These are phyloP conservation scores for Isotomurus palustris DNA, from an alignment of 2,888 invertebrate species.

Conservation along the genomic window DNA sequence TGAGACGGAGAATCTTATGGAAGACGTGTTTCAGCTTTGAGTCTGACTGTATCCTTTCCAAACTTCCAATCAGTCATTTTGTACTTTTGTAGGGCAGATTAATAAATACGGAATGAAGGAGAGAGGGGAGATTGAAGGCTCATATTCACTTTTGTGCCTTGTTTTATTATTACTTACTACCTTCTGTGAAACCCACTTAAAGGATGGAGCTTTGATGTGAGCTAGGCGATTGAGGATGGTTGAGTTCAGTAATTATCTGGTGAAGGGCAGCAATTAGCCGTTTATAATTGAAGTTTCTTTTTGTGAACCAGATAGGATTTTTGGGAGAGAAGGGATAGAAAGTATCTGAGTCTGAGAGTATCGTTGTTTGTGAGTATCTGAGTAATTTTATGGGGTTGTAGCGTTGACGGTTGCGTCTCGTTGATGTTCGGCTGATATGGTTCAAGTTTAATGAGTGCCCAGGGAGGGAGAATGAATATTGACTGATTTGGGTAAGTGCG, in stretches of 20 bases:
- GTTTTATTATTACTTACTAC: too few species aligned
- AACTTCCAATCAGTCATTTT: too few species aligned
- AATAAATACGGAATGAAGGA: not conserved
- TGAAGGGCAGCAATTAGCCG: not conserved
- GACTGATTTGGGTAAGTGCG: too few species aligned
- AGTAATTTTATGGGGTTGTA: not conserved
- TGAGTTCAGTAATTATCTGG: not conserved
- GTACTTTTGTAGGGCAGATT: too few species aligned
- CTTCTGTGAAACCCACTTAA: too few species aligned
- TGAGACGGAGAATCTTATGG: too few species aligned
- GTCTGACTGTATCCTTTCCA: too few species aligned
- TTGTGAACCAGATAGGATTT: not conserved
- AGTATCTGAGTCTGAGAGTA: not conserved
- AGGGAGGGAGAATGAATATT: slow-evolving; percentile 8
- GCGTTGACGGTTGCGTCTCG: not conserved
- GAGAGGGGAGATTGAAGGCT: not conserved
- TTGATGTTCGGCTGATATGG: slow-evolving; percentile 6
- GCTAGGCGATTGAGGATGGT: too few species aligned
- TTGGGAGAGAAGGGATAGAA: not conserved
- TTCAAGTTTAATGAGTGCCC: slow-evolving; percentile 12
- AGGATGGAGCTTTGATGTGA: too few species aligned
- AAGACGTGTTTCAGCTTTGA: too few species aligned
- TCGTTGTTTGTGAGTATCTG: not conserved
- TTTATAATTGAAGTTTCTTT: not conserved
- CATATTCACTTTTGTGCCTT: not conserved